Conservation (phyloP, 2,113 vertebrate genomes). For the Motacilla alba region DNA sequence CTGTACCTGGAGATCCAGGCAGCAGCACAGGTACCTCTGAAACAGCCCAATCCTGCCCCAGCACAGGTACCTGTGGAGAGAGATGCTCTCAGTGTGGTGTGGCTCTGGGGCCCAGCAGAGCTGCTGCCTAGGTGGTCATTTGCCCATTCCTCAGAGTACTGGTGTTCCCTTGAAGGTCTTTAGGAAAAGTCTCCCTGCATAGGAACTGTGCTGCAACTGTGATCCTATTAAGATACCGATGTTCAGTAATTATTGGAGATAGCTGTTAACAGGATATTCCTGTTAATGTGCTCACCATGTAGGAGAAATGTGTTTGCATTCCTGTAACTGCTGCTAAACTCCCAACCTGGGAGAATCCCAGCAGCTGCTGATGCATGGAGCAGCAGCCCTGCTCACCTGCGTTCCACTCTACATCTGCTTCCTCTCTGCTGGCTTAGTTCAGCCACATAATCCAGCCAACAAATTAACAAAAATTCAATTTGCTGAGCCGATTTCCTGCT, state of each 20-base stretch:
- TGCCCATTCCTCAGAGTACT: accelerated
- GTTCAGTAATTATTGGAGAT: neutral
- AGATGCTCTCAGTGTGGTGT: accelerated
- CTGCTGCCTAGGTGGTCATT: accelerated
- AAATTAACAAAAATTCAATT: neutral
- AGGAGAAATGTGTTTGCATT: neutral
- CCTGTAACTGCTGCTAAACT: neutral
- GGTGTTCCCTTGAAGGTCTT: neutral
- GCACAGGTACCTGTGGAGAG: accelerated
- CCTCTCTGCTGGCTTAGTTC: neutral
- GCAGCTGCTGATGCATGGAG: neutral
- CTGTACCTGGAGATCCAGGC: neutral
- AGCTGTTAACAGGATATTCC: neutral
- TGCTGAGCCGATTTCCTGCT: neutral
- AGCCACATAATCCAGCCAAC: neutral
- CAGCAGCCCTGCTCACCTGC: neutral
- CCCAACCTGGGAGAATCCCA: neutral
- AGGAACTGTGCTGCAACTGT: neutral
- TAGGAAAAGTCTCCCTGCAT: neutral
- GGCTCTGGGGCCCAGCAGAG: neutral
- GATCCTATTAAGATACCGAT: neutral
- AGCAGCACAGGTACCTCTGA: accelerated
- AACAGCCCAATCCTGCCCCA: accelerated
- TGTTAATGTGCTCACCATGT: accelerated
- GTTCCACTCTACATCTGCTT: neutral